These are phyloP conservation scores for Trissonchulus latispiculum DNA, from an alignment of 2,888 invertebrate species.

Conservation along the genomic window DNA sequence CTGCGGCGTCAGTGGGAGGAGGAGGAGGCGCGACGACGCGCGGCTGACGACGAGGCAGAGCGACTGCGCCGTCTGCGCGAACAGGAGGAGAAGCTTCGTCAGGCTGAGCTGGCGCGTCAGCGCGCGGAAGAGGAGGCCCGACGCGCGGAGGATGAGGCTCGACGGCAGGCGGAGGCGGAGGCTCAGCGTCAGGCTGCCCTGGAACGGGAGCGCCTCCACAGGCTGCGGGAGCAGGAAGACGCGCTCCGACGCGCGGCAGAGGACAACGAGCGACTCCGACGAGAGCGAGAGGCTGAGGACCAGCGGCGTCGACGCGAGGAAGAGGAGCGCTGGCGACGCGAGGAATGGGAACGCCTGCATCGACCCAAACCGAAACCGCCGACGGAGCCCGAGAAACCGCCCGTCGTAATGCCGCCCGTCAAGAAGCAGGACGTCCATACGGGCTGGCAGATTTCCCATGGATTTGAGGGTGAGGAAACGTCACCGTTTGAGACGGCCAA, in stretches of 20 bases:
- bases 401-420: not conserved
- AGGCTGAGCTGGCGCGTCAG: conserved; percentile 15
- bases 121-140: conserved; percentile 11
- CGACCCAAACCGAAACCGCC: no score
- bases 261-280: conserved; percentile 26
- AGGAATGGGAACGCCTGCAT: conserved; percentile 18
- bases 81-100: conserved; percentile 17
- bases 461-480: not conserved
- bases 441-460: not conserved
- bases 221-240: conserved; percentile 8
- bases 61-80: conserved; percentile 29
- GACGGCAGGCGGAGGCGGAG: conserved; percentile 38
- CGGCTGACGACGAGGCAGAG: conserved; percentile 32
- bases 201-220: conserved; percentile 36
- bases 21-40: conserved; percentile 19
- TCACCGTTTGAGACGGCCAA: not conserved
- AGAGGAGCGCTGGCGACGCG: conserved; percentile 24
- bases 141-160: not conserved
- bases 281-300: conserved; percentile 21
- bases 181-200: conserved; percentile 34
- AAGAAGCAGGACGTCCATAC: not conserved
- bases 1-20: conserved; percentile 13
- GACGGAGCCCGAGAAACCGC: no score
- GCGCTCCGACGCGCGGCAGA: conserved; percentile 13
- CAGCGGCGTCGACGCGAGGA: conserved; percentile 15